Base-by-base conservation (phyloP, 2,888 invertebrate genomes). In the Phalera bucephala region DNA sequence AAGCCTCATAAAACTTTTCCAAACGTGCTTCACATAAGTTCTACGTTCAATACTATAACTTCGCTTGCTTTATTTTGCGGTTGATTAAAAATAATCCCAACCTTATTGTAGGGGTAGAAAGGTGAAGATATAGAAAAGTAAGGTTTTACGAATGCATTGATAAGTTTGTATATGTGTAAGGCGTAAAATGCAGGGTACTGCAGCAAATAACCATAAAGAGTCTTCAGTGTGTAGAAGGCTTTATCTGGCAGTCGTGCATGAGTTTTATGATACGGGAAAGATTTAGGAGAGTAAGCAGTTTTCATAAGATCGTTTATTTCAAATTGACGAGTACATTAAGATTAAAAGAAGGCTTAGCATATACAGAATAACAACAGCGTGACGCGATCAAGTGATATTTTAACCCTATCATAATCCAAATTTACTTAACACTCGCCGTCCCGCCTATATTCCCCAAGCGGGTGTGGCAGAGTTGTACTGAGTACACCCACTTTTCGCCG, bases 21-120 rank as follows among this genome's bases (percentile, higher is more conserved):
- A 72, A 85, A 79, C 79, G 71, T 80, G 77, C 82, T 83, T 75
- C 81, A 85, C 84, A 82, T 84, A 87, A 88, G 80, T 86, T 84
- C 77, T 66, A 78, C 78, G 78, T 77, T 77, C 76, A 77, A 80
- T 81, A 78, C 72, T 72, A 72, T 64, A 66, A 66, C 64, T 61
- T 54, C 14, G 33, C 56, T 36, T 40, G 40, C 11, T 31, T 42
- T 11, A 4, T 10, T 20, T 10, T 37, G 13, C 31, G 10, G 2
- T 6, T 6, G 0, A 0, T 0, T 13, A 34, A 41, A 31, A 22
- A 0, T 0, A 0, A 0, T 11, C 3, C 25, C 12, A 11, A 4
- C 9, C 21, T 43, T 46, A 33, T 5, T 0, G 0, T 0, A 0
- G 0, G 1, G 0, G 0, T 0, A 0, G 0, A 42, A 47, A 38